These are phyloP conservation scores for Sylvicapra grimmia DNA, from an alignment of 2,113 vertebrate genomes.

Conservation along the genomic window DNA sequence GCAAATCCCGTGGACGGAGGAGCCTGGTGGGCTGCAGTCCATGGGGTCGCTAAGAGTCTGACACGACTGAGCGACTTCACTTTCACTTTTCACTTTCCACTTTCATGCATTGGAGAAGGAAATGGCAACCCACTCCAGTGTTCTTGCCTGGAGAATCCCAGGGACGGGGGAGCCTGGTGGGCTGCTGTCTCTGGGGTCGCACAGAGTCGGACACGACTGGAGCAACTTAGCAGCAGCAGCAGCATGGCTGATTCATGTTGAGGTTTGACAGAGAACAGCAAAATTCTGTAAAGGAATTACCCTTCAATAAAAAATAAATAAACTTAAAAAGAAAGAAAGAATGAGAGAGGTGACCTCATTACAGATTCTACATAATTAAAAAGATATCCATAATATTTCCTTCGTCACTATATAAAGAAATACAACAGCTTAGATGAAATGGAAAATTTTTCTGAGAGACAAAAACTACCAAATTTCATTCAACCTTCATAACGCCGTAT, in stretches of 20 bases:
- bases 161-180: not conserved
- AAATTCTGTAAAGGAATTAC: not conserved
- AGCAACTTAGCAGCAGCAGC: not conserved
- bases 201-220: rapidly evolving
- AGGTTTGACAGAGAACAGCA: not conserved
- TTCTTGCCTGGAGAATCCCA: not conserved
- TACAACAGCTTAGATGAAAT: not conserved
- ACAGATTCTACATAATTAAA: not conserved
- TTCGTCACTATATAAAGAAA: not conserved
- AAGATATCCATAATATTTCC: not conserved
- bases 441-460: not conserved
- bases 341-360: not conserved
- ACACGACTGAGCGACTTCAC: not conserved
- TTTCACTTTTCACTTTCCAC: not conserved
- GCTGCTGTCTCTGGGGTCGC: rapidly evolving
- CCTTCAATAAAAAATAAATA: not conserved
- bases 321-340: not conserved
- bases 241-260: not conserved
- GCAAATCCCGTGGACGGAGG: not conserved
- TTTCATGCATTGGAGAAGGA: not conserved
- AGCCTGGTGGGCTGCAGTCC: too few relatives aligned
- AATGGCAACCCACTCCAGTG: too few relatives aligned
- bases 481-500: not conserved
- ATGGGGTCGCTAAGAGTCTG: too few relatives aligned
- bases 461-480: not conserved